These are phyloP conservation scores for Acanthaster planci DNA, from an alignment of 35 echinoderm and acorn worm genomes.

Conservation along the genomic window DNA sequence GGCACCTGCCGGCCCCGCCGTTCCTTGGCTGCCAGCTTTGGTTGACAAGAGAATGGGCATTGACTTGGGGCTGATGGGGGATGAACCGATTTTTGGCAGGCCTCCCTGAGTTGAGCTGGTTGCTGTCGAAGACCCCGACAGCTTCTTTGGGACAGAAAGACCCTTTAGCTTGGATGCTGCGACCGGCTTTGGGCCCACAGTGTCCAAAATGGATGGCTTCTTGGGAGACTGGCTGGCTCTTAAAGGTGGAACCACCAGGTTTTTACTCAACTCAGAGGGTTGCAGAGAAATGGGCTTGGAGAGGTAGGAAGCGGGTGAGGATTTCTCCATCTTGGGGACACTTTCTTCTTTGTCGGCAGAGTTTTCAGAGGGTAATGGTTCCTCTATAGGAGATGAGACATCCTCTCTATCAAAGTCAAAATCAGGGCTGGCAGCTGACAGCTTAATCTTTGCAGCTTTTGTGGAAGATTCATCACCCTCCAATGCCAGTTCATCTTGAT, in stretches of 20 bases:
- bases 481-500: neutral
- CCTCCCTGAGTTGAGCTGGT: neutral
- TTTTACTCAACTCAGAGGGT: neutral
- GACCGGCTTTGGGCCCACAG: conserved; percentile 25
- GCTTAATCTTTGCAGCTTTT: neutral
- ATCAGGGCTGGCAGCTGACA: neutral
- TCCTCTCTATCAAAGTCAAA: neutral
- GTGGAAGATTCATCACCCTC: neutral
- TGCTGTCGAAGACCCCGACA: conserved; percentile 42
- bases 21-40: conserved; percentile 9
- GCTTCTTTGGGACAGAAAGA: conserved; percentile 84
- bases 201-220: conserved; percentile 58
- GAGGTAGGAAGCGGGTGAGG: neutral
- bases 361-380: neutral
- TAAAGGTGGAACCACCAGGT: conserved; percentile 32
- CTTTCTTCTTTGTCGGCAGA: neutral
- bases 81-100: conserved; percentile 46
- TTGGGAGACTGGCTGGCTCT: conserved; percentile 22
- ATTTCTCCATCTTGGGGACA: neutral
- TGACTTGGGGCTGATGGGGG: conserved; percentile 41
- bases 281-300: neutral
- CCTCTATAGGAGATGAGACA: neutral
- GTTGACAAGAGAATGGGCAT: conserved; percentile 40
- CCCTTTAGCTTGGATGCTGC: conserved; percentile 58
- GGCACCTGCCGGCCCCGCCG: neutral